Base-by-base conservation (phyloP, 2,888 invertebrate genomes). In the Stictocephala bisonia region DNA sequence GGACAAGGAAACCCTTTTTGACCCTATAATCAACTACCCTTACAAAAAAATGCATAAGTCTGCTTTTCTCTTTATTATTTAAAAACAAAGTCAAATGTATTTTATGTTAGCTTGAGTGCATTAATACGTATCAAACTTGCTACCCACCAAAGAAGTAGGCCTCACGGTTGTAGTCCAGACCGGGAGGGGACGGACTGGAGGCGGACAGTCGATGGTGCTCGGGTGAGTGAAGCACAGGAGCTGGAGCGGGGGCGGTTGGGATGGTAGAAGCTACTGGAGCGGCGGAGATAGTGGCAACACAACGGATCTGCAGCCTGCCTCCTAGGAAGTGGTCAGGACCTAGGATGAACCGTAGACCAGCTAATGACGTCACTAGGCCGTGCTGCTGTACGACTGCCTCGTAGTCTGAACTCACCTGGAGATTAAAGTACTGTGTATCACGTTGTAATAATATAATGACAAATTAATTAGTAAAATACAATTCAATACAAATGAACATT, bases 251-350 rank as follows among this genome's bases (percentile, higher is more conserved):
- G 29, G 60, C 22, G 27, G 18, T 24, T 20, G 48, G 26, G 13
- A 29, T 24, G 3, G 26, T 56, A 26, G 60, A 24, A 31, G 74
- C 50, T 15, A 53, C 51, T 6, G 58, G 15, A 3, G 68, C 86
- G 81, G 3, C 87, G 85, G 31, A 88, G 88, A 89, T 85, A 75
- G 86, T 87, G 24, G 89, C 88, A 69, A 88, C 84, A 80, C 89
- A 89, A 79, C 88, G 87, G 64, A 88, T 87, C 78, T 85, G 85
- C 87, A 89, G 88, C 53, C 86, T 86, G 66, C 89, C 88, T 9
- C 86, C 86, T 71, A 85, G 84, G 81, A 89, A 89, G 81, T 89
- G 88, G 18, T 86, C 84, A 53, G 85, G 84, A 80, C 86, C 86
- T 73, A 89, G 84, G 68, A 83, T 85, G 81, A 88, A 85, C 75